Percentiles rank a stretch among this genome's conserved stretches.
These are phyloP conservation scores for Plebejus anna DNA, from an alignment of 2,888 invertebrate genomes.

Conservation along the genomic window DNA sequence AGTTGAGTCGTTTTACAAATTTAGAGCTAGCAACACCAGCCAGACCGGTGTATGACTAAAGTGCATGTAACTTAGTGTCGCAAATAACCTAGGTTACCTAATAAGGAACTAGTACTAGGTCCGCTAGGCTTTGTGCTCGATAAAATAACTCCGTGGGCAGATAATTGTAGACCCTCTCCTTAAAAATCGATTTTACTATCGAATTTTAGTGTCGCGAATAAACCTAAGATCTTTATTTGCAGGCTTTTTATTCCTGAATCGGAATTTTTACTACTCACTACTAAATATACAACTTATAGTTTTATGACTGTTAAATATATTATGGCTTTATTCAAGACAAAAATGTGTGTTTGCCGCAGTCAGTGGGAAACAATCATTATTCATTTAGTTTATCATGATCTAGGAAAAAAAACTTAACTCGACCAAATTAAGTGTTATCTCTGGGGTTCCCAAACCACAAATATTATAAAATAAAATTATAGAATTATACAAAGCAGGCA, in stretches of 20 bases:
- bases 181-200: neutral
- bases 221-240: neutral
- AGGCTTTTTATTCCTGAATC: neutral
- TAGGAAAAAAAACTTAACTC: too few species aligned
- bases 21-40: constrained; percentile 26
- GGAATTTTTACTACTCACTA: neutral
- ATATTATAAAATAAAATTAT: too few species aligned
- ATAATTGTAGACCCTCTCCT: neutral
- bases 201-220: neutral
- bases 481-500: too few species aligned
- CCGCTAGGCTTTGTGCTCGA: constrained; percentile 5
- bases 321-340: neutral
- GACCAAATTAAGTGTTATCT: too few species aligned
- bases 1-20: neutral
- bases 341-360: neutral
- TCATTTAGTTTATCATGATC: too few species aligned
- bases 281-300: neutral
- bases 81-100: constrained; percentile 37
- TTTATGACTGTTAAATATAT: neutral
- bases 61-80: constrained; percentile 36
- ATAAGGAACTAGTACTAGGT: constrained; percentile 32
- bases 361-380: too few species aligned
- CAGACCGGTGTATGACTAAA: constrained; percentile 32
- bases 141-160: neutral
- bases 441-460: too few species aligned